A percentile compares a stretch with the other conserved stretches of the same genome.
These are phyloP conservation scores for Heliconius nattereri DNA, from an alignment of 1,140 invertebrate genomes.

Conservation along the genomic window DNA sequence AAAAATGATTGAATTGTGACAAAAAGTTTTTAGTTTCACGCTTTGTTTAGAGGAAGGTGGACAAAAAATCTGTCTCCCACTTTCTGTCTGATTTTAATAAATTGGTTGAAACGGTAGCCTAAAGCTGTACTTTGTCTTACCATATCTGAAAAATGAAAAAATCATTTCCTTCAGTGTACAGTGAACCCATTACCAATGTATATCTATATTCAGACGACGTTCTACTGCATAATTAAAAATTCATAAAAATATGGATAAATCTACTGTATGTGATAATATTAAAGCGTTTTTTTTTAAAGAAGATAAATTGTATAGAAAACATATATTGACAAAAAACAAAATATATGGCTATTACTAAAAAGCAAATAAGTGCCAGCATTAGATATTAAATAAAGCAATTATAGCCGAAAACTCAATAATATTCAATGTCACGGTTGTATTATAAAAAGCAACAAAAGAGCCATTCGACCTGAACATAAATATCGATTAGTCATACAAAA, in stretches of 20 bases:
- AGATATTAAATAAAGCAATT: slow-evolving; percentile 5
- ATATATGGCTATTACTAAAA: background rate
- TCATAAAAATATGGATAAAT: too few species aligned
- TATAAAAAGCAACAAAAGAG: background rate
- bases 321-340: background rate
- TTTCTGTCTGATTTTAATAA: too few species aligned
- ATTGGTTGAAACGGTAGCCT: too few species aligned
- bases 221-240: too few species aligned
- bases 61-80: background rate
- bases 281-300: background rate
- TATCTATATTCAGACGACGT: too few species aligned
- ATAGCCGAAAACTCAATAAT: background rate
- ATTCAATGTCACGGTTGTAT: background rate
- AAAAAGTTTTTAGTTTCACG: too few species aligned
- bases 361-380: background rate
- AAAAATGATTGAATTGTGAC: background rate
- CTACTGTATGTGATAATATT: too few species aligned
- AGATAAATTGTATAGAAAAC: background rate
- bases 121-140: too few species aligned
- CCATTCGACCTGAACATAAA: slow-evolving; percentile 29
- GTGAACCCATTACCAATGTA: too few species aligned
- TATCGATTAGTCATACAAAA: slow-evolving; percentile 36
- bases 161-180: too few species aligned
- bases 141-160: too few species aligned
- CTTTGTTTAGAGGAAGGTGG: background rate